These are phyloP conservation scores for Zosterops pallidus DNA, from an alignment of 2,113 vertebrate genomes.

Conservation along the genomic window DNA sequence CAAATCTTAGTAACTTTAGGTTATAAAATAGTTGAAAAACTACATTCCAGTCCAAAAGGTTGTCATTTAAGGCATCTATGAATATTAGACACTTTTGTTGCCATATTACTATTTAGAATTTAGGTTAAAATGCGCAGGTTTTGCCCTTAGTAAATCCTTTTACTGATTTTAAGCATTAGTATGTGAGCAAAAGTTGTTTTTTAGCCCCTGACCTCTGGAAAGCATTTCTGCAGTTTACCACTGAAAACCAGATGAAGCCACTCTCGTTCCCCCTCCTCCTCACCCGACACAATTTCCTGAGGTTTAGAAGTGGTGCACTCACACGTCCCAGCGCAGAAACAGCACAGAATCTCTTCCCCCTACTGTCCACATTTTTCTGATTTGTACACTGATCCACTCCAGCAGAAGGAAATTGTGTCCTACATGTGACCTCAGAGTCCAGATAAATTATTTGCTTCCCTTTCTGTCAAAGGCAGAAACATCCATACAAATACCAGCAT, in stretches of 20 bases:
- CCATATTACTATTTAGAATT: background rate
- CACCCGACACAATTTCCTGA: slow-evolving; percentile 11
- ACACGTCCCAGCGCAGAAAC: background rate
- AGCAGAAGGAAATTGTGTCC: slow-evolving; percentile 49
- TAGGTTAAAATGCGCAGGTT: accelerated
- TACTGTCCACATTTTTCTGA: slow-evolving; percentile 24
- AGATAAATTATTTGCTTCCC: slow-evolving; percentile 19
- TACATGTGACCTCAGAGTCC: slow-evolving; percentile 3
- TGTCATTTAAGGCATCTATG: background rate
- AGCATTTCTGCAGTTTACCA: background rate
- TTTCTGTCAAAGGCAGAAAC: background rate
- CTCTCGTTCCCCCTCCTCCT: background rate
- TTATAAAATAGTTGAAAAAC: background rate
- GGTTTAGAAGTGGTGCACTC: background rate
- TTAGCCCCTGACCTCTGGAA: background rate
- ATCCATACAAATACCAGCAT: background rate
- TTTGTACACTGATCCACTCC: slow-evolving; percentile 29
- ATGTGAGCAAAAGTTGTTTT: background rate
- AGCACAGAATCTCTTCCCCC: background rate
- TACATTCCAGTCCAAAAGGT: background rate
- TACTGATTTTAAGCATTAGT: background rate
- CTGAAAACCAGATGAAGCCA: background rate
- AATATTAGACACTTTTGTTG: background rate
- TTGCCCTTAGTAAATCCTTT: background rate
- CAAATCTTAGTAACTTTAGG: background rate